Evolutionary conservation across 2,113 vertebrate species (phyloP), one percentile per base, ranked within the genome.

Genomic region (Lota lota): DNA sequence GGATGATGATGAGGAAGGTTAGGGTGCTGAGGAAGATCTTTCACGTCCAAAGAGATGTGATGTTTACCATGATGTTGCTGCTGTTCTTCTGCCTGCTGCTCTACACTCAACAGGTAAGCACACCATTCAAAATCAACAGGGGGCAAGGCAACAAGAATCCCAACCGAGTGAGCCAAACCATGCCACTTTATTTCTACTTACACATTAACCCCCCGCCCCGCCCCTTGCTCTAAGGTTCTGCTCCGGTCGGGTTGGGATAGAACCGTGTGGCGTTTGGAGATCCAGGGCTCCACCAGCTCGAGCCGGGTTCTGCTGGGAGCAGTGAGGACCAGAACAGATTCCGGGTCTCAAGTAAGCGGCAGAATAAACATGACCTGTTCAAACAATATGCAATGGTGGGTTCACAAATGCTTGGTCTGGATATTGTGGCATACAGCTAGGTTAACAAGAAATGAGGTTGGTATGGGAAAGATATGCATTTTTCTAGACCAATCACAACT

Each of bases 1-100:
- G 47, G 28, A 11, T 10, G 22, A 69, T 58, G 67, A 22, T 68
- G 65, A 75, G 68, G 67, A 86, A 63, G 71, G 77, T 58, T 61
- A 73, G 72, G 83, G 92, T 67, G 79, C 92, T 94, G 92, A 93
- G 92, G 92, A 91, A 91, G 92, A 8, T 82, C 15, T 80, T 95
- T 82, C 93, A 83, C 18, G 85, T 95, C 51, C 95, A 94, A 69
- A 91, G 93, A 56, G 95, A 99, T 60, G 92, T 91, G 1, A 78
- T 92, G 77, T 96, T 95, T 75, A 97, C 95, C 0, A 73, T 97
- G 14, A 16, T 96, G 70, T 88, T 99, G 5, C 79, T 95, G 67
- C 57, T 90, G 1, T 74, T 91, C 0, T 86, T 99, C 50, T 92
- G 93, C 65, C 85, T 94, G 68, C 78, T 98, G 67, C 90, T 98